phyloP scores from a whole-genome alignment of 2,113 vertebrate species.

The Pseudopipra pipra region DNA sequence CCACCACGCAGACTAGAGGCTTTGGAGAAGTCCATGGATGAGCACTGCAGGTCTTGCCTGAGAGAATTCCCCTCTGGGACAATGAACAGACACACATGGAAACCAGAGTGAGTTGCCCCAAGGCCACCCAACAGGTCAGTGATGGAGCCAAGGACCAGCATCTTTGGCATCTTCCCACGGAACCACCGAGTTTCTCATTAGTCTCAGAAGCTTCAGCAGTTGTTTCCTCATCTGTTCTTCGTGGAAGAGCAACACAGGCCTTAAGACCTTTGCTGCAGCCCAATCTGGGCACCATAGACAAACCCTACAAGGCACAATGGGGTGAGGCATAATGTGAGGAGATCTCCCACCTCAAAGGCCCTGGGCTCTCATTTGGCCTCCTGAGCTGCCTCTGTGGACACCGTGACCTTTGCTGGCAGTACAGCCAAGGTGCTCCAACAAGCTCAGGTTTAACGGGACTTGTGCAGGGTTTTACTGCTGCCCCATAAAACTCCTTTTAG shows the following conservation, averaged over 20 bases:
- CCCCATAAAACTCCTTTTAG: not conserved
- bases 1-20: not conserved
- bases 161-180: not conserved
- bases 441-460: not conserved
- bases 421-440: not conserved
- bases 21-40: not conserved
- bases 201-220: not conserved
- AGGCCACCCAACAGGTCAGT: not conserved
- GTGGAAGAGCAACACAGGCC: not conserved
- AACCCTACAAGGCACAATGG: not conserved
- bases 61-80: not conserved
- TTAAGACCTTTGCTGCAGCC: not conserved
- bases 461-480: not conserved
- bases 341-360: not conserved
- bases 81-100: accelerated
- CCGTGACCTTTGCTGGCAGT: not conserved
- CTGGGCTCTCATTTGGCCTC: not conserved
- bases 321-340: accelerated
- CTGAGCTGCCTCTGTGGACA: not conserved
- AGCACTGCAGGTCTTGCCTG: not conserved
- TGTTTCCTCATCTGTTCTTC: not conserved
- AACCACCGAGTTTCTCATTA: not conserved
- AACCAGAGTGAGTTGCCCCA: not conserved
- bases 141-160: not conserved
- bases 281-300: not conserved